Base-by-base conservation (phyloP, 2,797 vertebrate genomes). In the Pyrocephalus nanus region DNA sequence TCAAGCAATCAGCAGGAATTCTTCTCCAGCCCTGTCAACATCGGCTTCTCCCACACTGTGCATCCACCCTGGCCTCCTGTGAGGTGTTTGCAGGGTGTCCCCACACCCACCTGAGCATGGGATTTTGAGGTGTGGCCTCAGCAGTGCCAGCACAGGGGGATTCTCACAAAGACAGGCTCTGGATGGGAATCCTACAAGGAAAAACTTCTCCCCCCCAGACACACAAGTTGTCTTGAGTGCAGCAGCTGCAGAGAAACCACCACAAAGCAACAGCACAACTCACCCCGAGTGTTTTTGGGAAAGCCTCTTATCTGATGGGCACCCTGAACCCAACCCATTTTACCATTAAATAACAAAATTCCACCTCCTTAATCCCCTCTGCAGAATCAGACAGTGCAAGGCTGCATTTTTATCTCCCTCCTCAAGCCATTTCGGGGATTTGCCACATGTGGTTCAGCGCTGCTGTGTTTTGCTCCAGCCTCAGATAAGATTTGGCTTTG, bases 241-340 rank as follows among this genome's bases (percentile, higher is more conserved):
- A n/a, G n/a, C n/a, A n/a, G n/a, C n/a, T 30, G 65, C 75, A 86
- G 60, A 70, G 76, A 32, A 0, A 29, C 3, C 45, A 27, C 22
- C 25, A 38, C 42, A 71, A 48, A 64, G 21, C 11, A 26, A 42
- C 14, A 29, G 83, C 22, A 48, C 38, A 38, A 72, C 10, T 54
- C 78, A 82, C 2, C 69, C 60, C n/a, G 26, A 0, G 23, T 42
- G 51, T 2, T 48, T 86, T 21, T 19, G 27, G 75, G 34, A 36
- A 30, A 38, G 40, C 2, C 0, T 3, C 3, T 26, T n/a, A n/a
- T 25, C 32, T 58, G 47, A n/a, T 2, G 1, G 47, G 61, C 30
- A n/a, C 6, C 2, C 26, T 45, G 34, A 75, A 42, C 57, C 42
- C 5, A 43, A 36, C 34, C 47, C 84, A 73, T 71, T 64, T 29